Conservation (phyloP, 2,888 invertebrate species). For the Petrolisthes cinctipes region DNA sequence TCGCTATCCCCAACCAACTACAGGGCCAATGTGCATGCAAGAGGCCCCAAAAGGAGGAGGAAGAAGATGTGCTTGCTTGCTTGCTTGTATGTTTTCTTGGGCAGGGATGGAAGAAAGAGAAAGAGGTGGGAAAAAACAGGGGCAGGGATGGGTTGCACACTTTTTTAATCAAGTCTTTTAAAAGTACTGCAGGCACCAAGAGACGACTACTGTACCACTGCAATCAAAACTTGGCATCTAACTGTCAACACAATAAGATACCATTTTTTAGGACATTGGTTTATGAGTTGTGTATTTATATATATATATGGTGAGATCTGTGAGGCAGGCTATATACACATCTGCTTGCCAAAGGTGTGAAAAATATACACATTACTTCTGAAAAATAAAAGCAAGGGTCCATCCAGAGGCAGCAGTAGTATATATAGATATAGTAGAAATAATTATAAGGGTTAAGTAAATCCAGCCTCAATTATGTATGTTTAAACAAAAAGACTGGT, state of each 20-base stretch:
- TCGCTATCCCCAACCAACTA: constrained; percentile 45
- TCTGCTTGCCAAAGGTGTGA: constrained; percentile 4
- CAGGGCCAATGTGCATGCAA: constrained; percentile 41
- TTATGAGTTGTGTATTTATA: neutral
- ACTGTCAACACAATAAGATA: constrained; percentile 44
- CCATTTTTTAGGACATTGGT: constrained; percentile 12
- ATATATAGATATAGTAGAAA: too few species aligned
- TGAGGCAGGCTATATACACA: constrained; percentile 35
- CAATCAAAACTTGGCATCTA: constrained; percentile 46
- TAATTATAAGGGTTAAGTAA: constrained; percentile 30
- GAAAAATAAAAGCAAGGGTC: neutral
- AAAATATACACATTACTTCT: neutral
- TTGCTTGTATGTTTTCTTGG: neutral
- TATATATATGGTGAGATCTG: constrained; percentile 21
- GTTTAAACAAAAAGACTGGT: constrained; percentile 41
- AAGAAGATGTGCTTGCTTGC: constrained; percentile 15
- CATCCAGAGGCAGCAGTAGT: constrained; percentile 18
- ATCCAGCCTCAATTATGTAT: constrained; percentile 47
- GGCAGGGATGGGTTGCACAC: constrained; percentile 20
- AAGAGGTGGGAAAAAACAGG: constrained; percentile 42
- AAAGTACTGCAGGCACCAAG: constrained; percentile 44
- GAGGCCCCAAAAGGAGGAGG: constrained; percentile 23
- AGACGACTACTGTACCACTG: constrained; percentile 51
- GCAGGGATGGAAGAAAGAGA: constrained; percentile 10
- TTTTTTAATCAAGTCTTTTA: constrained; percentile 40